phyloP scores from a whole-genome alignment of 2,888 invertebrate species.

The Cataglyphis altisquamis region DNA sequence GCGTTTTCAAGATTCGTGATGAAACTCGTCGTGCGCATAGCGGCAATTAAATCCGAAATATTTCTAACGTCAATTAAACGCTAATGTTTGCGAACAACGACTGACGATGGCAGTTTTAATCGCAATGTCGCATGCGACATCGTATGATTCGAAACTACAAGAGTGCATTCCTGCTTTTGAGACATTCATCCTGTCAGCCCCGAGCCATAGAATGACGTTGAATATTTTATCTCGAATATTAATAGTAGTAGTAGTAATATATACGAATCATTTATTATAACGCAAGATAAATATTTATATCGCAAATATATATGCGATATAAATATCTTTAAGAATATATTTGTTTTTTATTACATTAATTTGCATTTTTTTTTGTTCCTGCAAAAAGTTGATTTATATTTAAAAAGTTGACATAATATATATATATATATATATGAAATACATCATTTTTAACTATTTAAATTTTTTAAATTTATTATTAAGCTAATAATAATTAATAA shows the following conservation, averaged over 20 bases:
- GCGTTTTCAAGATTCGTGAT: constrained; percentile 44
- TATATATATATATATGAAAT: not conserved
- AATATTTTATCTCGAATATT: constrained; percentile 1
- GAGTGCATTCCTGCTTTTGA: constrained; percentile 25
- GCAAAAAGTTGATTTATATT: not conserved
- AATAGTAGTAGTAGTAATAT: not conserved
- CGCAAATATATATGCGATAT: not conserved
- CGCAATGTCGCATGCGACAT: constrained; percentile 59
- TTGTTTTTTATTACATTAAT: not conserved
- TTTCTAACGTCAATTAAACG: constrained; percentile 64
- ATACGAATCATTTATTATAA: not conserved
- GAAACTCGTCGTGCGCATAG: constrained; percentile 43
- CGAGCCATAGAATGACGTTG: not conserved
- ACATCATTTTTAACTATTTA: not conserved
- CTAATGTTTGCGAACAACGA: constrained; percentile 66
- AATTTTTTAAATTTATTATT: not conserved
- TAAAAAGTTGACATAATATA: not conserved
- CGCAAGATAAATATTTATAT: not conserved
- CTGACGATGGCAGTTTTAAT: constrained; percentile 67
- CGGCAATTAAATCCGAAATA: constrained; percentile 65
- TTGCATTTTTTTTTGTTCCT: not conserved
- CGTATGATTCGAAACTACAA: constrained; percentile 22
- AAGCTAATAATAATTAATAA: not conserved
- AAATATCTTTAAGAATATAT: not conserved
- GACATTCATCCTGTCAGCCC: not conserved